Evolutionary conservation across 2,888 invertebrate genomes (phyloP).

Genomic region (Alsophila aescularia): DNA sequence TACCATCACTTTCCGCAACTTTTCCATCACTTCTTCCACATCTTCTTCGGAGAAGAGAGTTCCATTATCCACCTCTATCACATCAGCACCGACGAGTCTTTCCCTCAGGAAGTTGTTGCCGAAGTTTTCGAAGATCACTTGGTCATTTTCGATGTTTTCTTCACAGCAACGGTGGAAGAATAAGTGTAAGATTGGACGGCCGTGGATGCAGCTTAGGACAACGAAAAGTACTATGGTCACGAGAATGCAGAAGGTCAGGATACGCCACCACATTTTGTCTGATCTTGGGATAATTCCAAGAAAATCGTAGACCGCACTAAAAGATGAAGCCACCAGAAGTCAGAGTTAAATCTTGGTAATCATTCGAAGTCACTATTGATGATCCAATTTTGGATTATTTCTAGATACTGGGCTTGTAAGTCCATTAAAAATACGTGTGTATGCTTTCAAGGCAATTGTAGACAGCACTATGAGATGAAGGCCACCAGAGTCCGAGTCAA

Average conservation of each 20-base stretch:
- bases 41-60: conserved; percentile 43
- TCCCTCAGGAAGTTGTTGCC: conserved; percentile 68
- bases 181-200: conserved; percentile 63
- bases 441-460: no score
- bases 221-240: conserved; percentile 65
- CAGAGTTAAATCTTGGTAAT: no score
- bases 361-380: no score
- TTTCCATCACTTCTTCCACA: conserved; percentile 41
- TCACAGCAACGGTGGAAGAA: conserved; percentile 70
- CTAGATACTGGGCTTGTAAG: no score
- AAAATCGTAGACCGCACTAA: no score
- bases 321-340: no score
- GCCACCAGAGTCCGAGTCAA: no score
- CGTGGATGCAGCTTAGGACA: conserved; percentile 66
- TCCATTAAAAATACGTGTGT: no score
- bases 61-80: conserved; percentile 47
- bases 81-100: conserved; percentile 56
- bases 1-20: conserved; percentile 35
- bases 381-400: no score
- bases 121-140: conserved; percentile 67
- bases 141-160: conserved; percentile 72
- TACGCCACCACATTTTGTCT: conserved; percentile 74
- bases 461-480: no score
- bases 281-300: no score
- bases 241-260: conserved; percentile 68